These are phyloP conservation scores for Romanogobio albipinnatus DNA, from an alignment of 2,113 vertebrate genomes.

Conservation along the genomic window DNA sequence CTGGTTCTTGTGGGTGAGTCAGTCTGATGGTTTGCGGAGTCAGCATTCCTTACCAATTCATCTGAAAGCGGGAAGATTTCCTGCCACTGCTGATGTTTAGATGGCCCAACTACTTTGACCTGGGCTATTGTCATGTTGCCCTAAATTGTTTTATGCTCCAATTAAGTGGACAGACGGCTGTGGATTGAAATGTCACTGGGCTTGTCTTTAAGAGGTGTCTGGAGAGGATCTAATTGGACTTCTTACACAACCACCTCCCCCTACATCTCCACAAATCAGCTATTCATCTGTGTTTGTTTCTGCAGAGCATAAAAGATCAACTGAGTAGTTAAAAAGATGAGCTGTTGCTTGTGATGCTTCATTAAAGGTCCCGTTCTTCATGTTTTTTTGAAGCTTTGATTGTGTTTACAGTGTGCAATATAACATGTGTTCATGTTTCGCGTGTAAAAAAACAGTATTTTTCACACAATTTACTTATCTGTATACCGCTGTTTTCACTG, in stretches of 20 bases:
- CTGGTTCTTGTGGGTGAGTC: constrained; percentile 17
- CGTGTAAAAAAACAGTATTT: no score
- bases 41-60: constrained; percentile 10
- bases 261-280: background rate
- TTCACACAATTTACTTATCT: no score
- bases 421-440: no score
- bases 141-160: background rate
- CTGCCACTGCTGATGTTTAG: constrained; percentile 21
- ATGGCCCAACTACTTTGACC: constrained; percentile 26
- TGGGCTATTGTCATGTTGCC: background rate
- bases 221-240: background rate
- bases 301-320: background rate
- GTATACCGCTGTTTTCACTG: no score
- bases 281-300: background rate
- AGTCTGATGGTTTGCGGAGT: constrained; percentile 17
- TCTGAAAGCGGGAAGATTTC: constrained; percentile 7
- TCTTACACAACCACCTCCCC: background rate
- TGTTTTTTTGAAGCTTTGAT: no score
- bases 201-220: constrained; percentile 6
- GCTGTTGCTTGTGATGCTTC: background rate
- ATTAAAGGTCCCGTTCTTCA: no score
- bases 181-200: background rate
- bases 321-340: background rate
- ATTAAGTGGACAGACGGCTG: background rate
- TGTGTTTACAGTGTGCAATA: no score